These are phyloP conservation scores for Parotia lawesii DNA, from an alignment of 2,113 vertebrate genomes.

Conservation along the genomic window DNA sequence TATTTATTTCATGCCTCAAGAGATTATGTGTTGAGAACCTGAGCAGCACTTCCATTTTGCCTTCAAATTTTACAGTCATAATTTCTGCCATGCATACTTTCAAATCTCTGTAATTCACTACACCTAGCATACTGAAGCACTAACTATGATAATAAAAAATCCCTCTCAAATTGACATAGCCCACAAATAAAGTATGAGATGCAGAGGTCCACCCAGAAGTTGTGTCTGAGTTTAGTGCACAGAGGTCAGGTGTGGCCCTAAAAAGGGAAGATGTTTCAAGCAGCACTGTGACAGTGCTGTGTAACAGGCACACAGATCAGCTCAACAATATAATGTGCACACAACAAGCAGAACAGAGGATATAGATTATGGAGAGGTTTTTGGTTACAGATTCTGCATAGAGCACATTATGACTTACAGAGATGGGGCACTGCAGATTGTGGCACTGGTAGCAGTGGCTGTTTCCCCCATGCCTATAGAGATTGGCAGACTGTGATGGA, in stretches of 20 bases:
- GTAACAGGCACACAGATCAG: not conserved
- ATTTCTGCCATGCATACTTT: not conserved
- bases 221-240: not conserved
- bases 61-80: not conserved
- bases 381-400: not conserved
- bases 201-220: not conserved
- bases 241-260: not conserved
- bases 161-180: not conserved
- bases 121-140: not conserved
- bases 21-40: not conserved
- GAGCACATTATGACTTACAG: not conserved
- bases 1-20: not conserved
- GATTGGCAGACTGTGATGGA: not conserved
- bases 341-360: not conserved
- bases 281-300: not conserved
- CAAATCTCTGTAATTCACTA: not conserved
- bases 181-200: not conserved
- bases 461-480: not conserved
- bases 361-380: not conserved
- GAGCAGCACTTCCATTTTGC: not conserved
- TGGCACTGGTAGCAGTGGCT: not conserved
- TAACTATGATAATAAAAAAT: not conserved
- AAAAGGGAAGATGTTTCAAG: not conserved
- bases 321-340: fast-evolving
- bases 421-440: not conserved